These are phyloP conservation scores for Syngnathus rostellatus DNA, from an alignment of 2,797 vertebrate genomes.

Conservation along the genomic window DNA sequence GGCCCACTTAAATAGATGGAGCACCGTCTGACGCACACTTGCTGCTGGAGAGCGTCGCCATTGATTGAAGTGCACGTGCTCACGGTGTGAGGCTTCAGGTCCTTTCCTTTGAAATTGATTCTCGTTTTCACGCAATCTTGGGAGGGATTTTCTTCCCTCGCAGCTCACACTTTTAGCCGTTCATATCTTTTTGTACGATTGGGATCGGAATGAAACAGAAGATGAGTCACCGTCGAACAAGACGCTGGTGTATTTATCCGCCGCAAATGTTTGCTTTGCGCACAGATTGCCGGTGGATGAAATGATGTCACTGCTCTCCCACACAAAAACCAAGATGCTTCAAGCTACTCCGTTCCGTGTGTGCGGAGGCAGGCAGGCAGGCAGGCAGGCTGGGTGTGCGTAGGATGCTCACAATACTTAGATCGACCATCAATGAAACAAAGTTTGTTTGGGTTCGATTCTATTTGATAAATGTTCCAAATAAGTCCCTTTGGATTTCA, in stretches of 20 bases:
- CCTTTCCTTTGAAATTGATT: background rate
- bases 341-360: slow-evolving; percentile 34
- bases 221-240: background rate
- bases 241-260: background rate
- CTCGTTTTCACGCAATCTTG: background rate
- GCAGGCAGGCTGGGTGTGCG: background rate
- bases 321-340: slow-evolving; percentile 45
- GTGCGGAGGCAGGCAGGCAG: background rate
- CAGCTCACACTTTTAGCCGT: no score
- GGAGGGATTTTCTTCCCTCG: no score
- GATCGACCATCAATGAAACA: slow-evolving; percentile 44
- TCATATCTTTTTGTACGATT: background rate
- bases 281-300: slow-evolving; percentile 9
- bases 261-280: slow-evolving; percentile 10
- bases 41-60: background rate
- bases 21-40: background rate
- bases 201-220: background rate
- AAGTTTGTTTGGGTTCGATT: background rate
- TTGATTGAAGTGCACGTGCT: no score
- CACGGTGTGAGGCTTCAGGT: no score
- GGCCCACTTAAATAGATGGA: no score
- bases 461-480: background rate
- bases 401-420: background rate
- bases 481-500: slow-evolving; percentile 2
- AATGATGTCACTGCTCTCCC: slow-evolving; percentile 21